phyloP scores from a whole-genome alignment of 1,140 invertebrate genomes.

The Pogonomyrmex barbatus region DNA sequence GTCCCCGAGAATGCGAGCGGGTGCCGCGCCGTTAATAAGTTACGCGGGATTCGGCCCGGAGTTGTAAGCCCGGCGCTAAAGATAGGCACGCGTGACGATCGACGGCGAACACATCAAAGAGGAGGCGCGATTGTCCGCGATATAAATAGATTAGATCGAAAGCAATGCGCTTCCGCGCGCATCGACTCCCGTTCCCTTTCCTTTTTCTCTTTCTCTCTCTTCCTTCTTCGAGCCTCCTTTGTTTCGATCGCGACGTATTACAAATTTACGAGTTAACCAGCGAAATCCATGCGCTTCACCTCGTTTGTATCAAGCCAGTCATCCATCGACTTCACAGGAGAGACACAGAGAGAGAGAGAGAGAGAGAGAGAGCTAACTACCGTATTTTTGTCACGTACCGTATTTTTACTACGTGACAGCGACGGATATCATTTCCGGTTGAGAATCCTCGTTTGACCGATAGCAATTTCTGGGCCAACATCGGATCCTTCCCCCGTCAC shows the following conservation, averaged over 20 bases:
- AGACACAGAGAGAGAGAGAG: conserved; percentile 30
- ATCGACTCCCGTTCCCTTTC: not conserved
- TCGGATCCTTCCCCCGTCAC: not conserved
- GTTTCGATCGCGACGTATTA: conserved; percentile 61
- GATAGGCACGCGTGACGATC: conserved; percentile 69
- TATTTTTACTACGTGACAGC: not conserved
- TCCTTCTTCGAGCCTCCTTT: not conserved
- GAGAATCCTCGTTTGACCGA: conserved; percentile 10
- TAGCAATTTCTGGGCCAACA: conserved; percentile 35
- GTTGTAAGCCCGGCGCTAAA: conserved; percentile 61
- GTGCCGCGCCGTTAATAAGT: conserved; percentile 47
- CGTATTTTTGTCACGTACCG: not conserved
- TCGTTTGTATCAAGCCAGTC: not conserved
- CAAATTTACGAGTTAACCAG: conserved; percentile 58
- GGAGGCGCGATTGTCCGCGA: conserved; percentile 66
- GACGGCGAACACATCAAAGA: conserved; percentile 65
- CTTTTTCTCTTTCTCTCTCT: not conserved
- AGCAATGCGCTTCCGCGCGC: conserved; percentile 55
- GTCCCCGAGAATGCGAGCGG: conserved; percentile 17
- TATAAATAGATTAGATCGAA: conserved; percentile 74
- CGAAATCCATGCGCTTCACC: conserved; percentile 19
- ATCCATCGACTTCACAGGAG: not conserved
- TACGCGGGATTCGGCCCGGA: conserved; percentile 14
- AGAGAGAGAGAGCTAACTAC: not conserved
- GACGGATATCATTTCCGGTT: not conserved